These are phyloP conservation scores for Leistus spinibarbis DNA, from an alignment of 2,888 invertebrate species.

Conservation along the genomic window DNA sequence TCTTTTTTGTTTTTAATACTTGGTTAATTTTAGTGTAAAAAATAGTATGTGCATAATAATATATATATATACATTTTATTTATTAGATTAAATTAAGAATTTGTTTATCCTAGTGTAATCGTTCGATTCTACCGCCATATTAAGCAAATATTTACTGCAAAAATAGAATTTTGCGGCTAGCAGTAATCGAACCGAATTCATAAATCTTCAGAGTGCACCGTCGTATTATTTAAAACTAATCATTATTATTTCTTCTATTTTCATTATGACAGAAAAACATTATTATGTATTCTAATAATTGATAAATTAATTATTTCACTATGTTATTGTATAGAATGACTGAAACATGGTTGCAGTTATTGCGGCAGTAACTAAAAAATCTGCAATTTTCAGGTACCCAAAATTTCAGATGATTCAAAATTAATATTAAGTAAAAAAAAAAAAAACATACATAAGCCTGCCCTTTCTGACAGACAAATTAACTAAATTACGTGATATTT, in stretches of 20 bases:
- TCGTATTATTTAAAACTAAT: slow-evolving; percentile 31
- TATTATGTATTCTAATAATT: not conserved
- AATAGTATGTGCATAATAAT: slow-evolving; percentile 44
- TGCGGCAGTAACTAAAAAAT: not conserved
- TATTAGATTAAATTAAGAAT: not conserved
- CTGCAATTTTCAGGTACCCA: not conserved
- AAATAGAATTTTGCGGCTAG: slow-evolving; percentile 40
- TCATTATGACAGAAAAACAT: slow-evolving; percentile 2
- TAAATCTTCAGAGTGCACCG: slow-evolving; percentile 39
- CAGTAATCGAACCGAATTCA: slow-evolving; percentile 21
- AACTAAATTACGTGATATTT: not conserved
- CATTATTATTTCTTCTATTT: slow-evolving; percentile 2
- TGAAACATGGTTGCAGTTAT: not conserved
- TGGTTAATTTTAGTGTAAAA: slow-evolving; percentile 43
- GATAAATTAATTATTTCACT: not conserved
- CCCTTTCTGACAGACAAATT: not conserved
- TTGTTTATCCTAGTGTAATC: not conserved
- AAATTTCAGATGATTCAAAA: not conserved
- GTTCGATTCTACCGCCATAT: slow-evolving; percentile 16
- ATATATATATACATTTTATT: slow-evolving; percentile 22
- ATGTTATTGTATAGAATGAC: not conserved
- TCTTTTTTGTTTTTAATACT: slow-evolving; percentile 43
- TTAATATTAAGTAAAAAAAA: slow-evolving; percentile 1
- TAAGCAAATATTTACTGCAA: slow-evolving; percentile 21
- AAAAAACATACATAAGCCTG: not conserved